A percentile compares a stretch with the other conserved stretches of the same genome.
phyloP scores from a whole-genome alignment of 37 sponge, comb jelly and placozoan genomes.

The Crambe crambe region DNA sequence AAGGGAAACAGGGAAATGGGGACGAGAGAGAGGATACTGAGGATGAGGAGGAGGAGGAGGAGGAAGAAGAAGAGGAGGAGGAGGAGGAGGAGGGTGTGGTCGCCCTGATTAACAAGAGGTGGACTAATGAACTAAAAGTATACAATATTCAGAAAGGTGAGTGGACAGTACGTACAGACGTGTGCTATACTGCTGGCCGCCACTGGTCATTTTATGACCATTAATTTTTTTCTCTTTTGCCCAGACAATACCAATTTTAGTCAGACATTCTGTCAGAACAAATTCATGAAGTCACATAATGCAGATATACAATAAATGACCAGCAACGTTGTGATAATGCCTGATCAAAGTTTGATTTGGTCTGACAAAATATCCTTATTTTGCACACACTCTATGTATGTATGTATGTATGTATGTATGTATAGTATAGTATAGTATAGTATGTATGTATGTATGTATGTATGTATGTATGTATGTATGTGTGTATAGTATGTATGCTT shows the following conservation, averaged over 20 bases:
- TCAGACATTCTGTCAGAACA: too few species aligned
- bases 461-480: constrained; percentile 1
- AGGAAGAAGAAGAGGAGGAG: background rate
- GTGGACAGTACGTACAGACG: too few species aligned
- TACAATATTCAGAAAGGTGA: constrained; percentile 31
- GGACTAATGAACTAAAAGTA: constrained; percentile 60
- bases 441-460: constrained; percentile 17
- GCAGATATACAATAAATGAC: too few species aligned
- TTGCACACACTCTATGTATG: too few species aligned
- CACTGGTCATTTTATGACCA: too few species aligned
- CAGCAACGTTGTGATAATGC: too few species aligned
- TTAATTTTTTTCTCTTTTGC: too few species aligned
- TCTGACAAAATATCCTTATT: too few species aligned
- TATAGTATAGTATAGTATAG: background rate
- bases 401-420: background rate
- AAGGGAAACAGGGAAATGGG: background rate
- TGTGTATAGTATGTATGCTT: background rate
- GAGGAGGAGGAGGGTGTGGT: background rate
- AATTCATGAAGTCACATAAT: too few species aligned
- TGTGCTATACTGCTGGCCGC: too few species aligned
- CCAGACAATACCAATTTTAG: too few species aligned
- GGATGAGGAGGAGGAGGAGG: background rate
- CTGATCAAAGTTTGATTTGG: too few species aligned
- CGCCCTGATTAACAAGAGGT: constrained; percentile 10
- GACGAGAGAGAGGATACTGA: background rate